Percentiles rank a stretch among this genome's conserved stretches.
phyloP scores from a whole-genome alignment of 2,113 vertebrate genomes.

The Regulus satrapa region DNA sequence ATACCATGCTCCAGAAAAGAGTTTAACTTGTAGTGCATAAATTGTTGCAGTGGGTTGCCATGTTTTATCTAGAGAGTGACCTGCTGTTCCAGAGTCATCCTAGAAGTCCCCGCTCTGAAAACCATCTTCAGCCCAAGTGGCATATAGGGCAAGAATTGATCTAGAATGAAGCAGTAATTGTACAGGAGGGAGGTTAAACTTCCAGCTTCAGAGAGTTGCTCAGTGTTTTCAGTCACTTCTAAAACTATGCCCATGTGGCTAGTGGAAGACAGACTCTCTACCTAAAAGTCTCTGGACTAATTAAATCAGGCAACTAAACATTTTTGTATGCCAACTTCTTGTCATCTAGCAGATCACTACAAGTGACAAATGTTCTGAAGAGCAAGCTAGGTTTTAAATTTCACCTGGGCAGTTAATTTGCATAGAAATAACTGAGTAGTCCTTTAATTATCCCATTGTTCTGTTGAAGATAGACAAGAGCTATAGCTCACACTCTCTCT shows the following conservation, averaged over 20 bases:
- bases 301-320: neutral
- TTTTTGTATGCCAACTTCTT: neutral
- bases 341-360: neutral
- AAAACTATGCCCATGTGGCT: neutral
- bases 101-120: neutral
- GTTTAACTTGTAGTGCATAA: neutral
- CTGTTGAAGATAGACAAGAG: neutral
- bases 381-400: neutral
- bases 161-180: neutral
- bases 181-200: neutral
- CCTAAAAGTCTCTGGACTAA: neutral
- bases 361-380: neutral
- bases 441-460: constrained; percentile 13
- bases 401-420: constrained; percentile 17
- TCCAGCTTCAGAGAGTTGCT: neutral
- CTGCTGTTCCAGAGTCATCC: neutral
- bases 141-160: neutral
- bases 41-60: neutral
- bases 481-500: neutral
- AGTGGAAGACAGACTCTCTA: neutral
- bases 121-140: neutral
- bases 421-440: constrained; percentile 2
- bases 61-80: neutral
- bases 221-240: neutral
- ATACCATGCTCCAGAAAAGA: neutral